phyloP scores from a whole-genome alignment of 1,140 invertebrate species.

The Andrena cerasifolii region DNA sequence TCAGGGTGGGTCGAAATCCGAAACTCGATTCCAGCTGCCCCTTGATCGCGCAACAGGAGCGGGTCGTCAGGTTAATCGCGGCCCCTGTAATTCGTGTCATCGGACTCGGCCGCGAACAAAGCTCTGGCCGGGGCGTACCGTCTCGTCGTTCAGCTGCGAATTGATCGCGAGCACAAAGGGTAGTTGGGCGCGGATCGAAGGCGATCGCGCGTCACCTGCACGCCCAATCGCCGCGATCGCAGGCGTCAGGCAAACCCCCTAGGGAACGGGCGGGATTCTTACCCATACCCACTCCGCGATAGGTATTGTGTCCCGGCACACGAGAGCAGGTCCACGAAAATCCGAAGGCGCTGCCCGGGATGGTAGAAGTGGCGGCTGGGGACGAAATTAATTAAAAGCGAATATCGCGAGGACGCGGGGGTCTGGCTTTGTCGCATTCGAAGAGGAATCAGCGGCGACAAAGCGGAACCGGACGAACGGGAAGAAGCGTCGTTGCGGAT shows the following conservation, averaged over 20 bases:
- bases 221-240: constrained; percentile 1
- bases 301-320: no score
- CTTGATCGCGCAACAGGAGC: not conserved
- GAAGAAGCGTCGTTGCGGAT: constrained; percentile 46
- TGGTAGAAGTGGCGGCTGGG: not conserved
- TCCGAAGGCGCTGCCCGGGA: no score
- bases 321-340: not conserved
- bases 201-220: constrained; percentile 12
- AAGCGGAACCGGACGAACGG: constrained; percentile 30
- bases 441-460: constrained; percentile 37
- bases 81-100: constrained; percentile 19
- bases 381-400: constrained; percentile 51
- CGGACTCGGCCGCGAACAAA: constrained; percentile 1
- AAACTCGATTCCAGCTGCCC: not conserved
- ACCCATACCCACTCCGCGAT: no score
- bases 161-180: constrained; percentile 21
- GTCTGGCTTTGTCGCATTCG: constrained; percentile 40
- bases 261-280: not conserved
- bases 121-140: constrained; percentile 11
- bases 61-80: not conserved
- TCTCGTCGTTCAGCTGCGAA: constrained; percentile 12
- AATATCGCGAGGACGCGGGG: constrained; percentile 13
- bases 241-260: not conserved
- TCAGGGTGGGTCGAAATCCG: no score
- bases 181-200: constrained; percentile 4